Conservation (phyloP, 2,113 vertebrate genomes). For the Serilophus lunatus region DNA sequence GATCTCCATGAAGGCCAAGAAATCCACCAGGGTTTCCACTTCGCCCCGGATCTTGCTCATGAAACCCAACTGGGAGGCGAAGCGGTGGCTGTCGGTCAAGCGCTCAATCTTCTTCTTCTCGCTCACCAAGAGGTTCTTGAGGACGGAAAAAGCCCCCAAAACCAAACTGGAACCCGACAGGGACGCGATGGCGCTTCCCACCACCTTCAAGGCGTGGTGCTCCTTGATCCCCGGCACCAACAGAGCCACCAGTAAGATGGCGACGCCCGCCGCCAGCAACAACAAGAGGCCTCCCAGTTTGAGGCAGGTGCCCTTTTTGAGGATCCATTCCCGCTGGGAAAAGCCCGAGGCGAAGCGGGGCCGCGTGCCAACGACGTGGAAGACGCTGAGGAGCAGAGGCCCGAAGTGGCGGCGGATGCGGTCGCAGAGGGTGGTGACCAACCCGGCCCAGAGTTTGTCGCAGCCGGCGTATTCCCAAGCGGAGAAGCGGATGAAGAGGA, state of each 20-base stretch:
- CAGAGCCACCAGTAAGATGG: slow-evolving; percentile 59
- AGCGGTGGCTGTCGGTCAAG: slow-evolving; percentile 77
- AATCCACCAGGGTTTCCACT: slow-evolving; percentile 80
- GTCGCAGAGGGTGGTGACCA: slow-evolving; percentile 83
- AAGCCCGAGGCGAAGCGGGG: slow-evolving; percentile 24
- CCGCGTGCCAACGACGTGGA: slow-evolving; percentile 68
- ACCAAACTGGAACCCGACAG: slow-evolving; percentile 72
- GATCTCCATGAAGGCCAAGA: slow-evolving; percentile 88
- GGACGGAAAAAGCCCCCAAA: slow-evolving; percentile 65
- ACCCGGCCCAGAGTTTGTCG: slow-evolving; percentile 89
- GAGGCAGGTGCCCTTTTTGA: slow-evolving; percentile 74
- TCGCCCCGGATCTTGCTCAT: slow-evolving; percentile 90
- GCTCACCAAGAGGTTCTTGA: slow-evolving; percentile 82
- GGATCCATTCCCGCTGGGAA: slow-evolving; percentile 70
- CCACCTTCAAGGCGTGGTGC: background rate
- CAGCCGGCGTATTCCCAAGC: slow-evolving; percentile 93
- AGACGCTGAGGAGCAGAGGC: slow-evolving; percentile 79
- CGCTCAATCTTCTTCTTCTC: slow-evolving; percentile 79
- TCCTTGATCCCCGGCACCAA: background rate
- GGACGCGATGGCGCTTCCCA: slow-evolving; percentile 71
- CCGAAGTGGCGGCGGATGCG: slow-evolving; percentile 81
- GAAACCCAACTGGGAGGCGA: slow-evolving; percentile 86
- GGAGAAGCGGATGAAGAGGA: slow-evolving; percentile 87
- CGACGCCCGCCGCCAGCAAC: slow-evolving; percentile 40
- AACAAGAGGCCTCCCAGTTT: slow-evolving; percentile 18